A percentile compares a stretch with the other conserved stretches of the same genome.
Evolutionary conservation across 2,797 vertebrate genomes (phyloP).

Genomic region (Microctenopoma stevenorrisi): DNA sequence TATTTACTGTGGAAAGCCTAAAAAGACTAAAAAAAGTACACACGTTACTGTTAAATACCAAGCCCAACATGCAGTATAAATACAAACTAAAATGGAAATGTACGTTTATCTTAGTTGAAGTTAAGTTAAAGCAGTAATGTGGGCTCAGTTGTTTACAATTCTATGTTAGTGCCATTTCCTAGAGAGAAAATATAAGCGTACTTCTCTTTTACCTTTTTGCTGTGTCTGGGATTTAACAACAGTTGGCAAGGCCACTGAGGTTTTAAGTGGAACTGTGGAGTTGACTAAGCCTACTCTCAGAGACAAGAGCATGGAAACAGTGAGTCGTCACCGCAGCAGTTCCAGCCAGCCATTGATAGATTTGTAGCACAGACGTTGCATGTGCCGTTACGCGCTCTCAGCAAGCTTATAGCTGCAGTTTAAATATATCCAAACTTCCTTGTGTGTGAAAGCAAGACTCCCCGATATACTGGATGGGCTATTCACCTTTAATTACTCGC

Average conservation of each 20-base stretch:
- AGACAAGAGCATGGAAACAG: conserved; percentile 57
- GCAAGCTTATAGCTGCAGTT: conserved; percentile 42
- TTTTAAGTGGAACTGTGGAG: conserved; percentile 33
- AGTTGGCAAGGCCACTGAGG: background rate
- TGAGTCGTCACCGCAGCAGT: conserved; percentile 51
- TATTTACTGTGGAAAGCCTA: background rate
- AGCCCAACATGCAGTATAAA: background rate
- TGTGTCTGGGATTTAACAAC: background rate
- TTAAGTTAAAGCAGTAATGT: background rate
- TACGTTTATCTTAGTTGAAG: too few relatives aligned
- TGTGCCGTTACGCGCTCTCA: conserved; percentile 26
- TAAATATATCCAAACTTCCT: conserved; percentile 55
- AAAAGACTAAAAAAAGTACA: too few relatives aligned
- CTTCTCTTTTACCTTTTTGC: background rate
- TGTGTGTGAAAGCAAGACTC: conserved; percentile 57
- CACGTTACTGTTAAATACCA: background rate
- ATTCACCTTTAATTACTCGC: conserved; percentile 76
- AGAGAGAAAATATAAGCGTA: background rate
- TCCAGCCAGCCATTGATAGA: conserved; percentile 60
- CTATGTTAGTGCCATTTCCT: background rate
- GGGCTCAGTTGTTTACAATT: background rate
- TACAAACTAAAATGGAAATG: background rate
- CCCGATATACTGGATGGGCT: conserved; percentile 55
- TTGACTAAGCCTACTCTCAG: conserved; percentile 22
- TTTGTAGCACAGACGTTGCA: conserved; percentile 39